These are phyloP conservation scores for Steatocranus sp. DNA, from an alignment of 2,797 vertebrate genomes.

Conservation along the genomic window DNA sequence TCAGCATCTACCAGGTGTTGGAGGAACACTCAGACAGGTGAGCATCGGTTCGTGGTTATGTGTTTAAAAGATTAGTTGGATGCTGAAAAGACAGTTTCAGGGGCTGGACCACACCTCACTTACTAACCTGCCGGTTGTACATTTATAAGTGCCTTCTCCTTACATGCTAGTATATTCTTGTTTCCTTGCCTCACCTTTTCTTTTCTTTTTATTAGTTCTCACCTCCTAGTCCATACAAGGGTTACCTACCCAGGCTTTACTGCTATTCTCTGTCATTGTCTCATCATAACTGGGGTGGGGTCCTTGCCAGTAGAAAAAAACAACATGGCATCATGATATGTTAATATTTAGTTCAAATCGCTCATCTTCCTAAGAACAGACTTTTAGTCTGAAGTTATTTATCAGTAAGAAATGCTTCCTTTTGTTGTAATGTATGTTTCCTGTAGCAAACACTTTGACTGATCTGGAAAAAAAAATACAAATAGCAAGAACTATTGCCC, in stretches of 20 bases:
- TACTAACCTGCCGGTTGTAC: not conserved
- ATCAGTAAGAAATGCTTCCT: not conserved
- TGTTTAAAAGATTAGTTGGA: not conserved
- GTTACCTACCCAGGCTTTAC: not conserved
- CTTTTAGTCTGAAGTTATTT: not conserved
- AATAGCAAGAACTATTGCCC: not conserved
- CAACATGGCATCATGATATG: not conserved
- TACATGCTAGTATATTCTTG: not conserved
- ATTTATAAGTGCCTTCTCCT: not conserved
- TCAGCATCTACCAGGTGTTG: slow-evolving; percentile 94
- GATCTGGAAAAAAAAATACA: not conserved
- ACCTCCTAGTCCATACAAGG: not conserved
- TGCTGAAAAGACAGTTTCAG: not conserved
- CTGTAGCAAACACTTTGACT: not conserved
- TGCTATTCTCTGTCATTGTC: not conserved
- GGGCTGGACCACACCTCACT: not conserved
- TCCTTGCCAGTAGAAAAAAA: not conserved
- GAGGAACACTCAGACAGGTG: slow-evolving; percentile 92
- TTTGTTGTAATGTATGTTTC: not conserved
- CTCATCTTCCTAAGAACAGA: not conserved
- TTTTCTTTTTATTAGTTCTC: not conserved
- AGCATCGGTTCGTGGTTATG: slow-evolving; percentile 1
- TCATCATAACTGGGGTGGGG: not conserved
- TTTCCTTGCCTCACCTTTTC: not conserved
- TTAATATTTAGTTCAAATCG: not conserved